Evolutionary conservation across 2,888 invertebrate species (phyloP).

Genomic region (Cheilosia impressa): DNA sequence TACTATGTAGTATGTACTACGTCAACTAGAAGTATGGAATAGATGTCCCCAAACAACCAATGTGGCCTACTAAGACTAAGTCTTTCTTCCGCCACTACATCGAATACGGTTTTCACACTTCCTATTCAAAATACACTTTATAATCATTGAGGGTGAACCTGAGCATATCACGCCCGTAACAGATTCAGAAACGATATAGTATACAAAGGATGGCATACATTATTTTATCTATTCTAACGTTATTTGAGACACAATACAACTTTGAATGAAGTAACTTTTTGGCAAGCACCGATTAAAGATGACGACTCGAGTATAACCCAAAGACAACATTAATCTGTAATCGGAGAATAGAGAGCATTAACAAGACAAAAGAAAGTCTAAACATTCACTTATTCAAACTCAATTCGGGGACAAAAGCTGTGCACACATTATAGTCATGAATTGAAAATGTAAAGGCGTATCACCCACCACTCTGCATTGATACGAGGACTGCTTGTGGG

Average conservation of each 20-base stretch:
- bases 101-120: no score
- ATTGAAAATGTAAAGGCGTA: slow-evolving; percentile 40
- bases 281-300: neutral
- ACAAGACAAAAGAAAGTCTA: slow-evolving; percentile 16
- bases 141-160: no score
- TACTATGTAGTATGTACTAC: no score
- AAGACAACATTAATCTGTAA: slow-evolving; percentile 37
- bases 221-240: neutral
- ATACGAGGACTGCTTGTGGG: no score
- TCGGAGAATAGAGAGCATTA: slow-evolving; percentile 22
- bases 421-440: slow-evolving; percentile 32
- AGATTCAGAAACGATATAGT: no score
- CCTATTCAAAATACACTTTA: no score
- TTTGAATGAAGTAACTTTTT: slow-evolving; percentile 3
- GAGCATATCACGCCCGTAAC: no score
- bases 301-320: neutral
- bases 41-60: no score
- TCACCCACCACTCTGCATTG: neutral
- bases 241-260: neutral
- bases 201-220: neutral
- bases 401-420: slow-evolving; percentile 18
- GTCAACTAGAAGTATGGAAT: no score
- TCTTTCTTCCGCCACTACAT: no score
- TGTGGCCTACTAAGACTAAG: no score
- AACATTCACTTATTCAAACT: slow-evolving; percentile 12